Conservation (phyloP, 64 coral and sea anemone species). For the Stichodactyla mertensii region DNA sequence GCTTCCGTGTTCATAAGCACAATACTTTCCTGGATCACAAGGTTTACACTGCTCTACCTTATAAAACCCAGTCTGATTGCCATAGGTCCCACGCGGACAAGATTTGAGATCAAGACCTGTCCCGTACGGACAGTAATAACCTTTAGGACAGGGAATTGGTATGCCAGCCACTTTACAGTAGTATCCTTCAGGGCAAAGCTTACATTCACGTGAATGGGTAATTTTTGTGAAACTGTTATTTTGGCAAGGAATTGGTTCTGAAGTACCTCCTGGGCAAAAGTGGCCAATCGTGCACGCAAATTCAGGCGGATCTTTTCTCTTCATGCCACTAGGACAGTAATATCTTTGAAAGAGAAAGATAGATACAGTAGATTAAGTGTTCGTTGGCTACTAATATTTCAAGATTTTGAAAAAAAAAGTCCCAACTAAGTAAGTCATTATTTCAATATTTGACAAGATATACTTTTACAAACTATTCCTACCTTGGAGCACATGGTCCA, state of each 20-base stretch:
- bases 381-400: neutral
- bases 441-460: neutral
- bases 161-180: constrained; percentile 90
- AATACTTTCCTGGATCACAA: constrained; percentile 89
- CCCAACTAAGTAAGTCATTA: neutral
- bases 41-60: constrained; percentile 77
- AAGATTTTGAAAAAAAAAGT: neutral
- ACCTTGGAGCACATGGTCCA: constrained; percentile 93
- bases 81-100: constrained; percentile 93
- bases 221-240: constrained; percentile 91
- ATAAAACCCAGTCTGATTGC: constrained; percentile 76
- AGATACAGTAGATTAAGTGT: neutral
- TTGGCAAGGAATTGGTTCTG: constrained; percentile 96
- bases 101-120: constrained; percentile 86
- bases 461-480: neutral
- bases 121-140: constrained; percentile 86
- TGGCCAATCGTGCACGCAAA: constrained; percentile 76
- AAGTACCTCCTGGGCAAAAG: constrained; percentile 83
- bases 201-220: constrained; percentile 90
- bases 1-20: constrained; percentile 59
- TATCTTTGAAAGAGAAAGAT: constrained; percentile 44
- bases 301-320: constrained; percentile 51
- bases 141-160: constrained; percentile 63
- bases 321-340: constrained; percentile 76
- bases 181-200: constrained; percentile 79